phyloP scores from a whole-genome alignment of 2,888 invertebrate species.

The Ryuthela nishihirai region DNA sequence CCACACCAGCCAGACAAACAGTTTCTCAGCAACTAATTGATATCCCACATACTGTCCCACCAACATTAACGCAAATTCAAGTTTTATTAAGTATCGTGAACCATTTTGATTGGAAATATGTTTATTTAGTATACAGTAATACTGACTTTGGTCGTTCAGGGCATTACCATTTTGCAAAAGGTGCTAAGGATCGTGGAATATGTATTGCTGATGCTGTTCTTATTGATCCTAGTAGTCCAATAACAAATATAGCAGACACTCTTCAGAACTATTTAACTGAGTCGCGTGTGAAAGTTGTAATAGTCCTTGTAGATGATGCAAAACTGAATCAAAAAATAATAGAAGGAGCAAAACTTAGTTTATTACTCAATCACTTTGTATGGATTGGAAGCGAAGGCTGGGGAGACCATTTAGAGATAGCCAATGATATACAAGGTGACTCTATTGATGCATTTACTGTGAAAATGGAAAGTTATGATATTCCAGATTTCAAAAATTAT shows the following conservation, averaged over 20 bases:
- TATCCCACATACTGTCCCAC: slow-evolving; percentile 48
- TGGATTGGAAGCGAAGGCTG: slow-evolving; percentile 36
- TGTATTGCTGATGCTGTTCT: slow-evolving; percentile 46
- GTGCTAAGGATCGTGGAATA: slow-evolving; percentile 40
- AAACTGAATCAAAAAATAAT: slow-evolving; percentile 47
- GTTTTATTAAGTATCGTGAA: slow-evolving; percentile 46
- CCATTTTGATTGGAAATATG: slow-evolving; percentile 48
- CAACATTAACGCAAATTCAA: slow-evolving; percentile 45
- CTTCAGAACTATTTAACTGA: slow-evolving; percentile 17
- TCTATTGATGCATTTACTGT: slow-evolving; percentile 45
- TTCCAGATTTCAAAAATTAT: slow-evolving; percentile 47
- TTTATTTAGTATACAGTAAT: slow-evolving; percentile 48
- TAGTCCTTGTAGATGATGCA: slow-evolving; percentile 48
- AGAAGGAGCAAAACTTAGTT: slow-evolving; percentile 46
- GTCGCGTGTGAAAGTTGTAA: slow-evolving; percentile 42
- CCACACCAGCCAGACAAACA: slow-evolving; percentile 46
- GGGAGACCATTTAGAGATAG: slow-evolving; percentile 13
- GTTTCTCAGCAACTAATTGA: slow-evolving; percentile 44
- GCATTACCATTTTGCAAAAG: slow-evolving; percentile 45
- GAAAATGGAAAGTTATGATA: slow-evolving; percentile 43
- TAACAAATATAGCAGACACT: slow-evolving; percentile 8
- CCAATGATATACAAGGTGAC: slow-evolving; percentile 43
- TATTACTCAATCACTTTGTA: slow-evolving; percentile 10
- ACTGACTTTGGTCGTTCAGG: slow-evolving; percentile 46
- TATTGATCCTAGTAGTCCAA: slow-evolving; percentile 35